These are phyloP conservation scores for Panulirus ornatus DNA, from an alignment of 1,140 invertebrate genomes.

Conservation along the genomic window DNA sequence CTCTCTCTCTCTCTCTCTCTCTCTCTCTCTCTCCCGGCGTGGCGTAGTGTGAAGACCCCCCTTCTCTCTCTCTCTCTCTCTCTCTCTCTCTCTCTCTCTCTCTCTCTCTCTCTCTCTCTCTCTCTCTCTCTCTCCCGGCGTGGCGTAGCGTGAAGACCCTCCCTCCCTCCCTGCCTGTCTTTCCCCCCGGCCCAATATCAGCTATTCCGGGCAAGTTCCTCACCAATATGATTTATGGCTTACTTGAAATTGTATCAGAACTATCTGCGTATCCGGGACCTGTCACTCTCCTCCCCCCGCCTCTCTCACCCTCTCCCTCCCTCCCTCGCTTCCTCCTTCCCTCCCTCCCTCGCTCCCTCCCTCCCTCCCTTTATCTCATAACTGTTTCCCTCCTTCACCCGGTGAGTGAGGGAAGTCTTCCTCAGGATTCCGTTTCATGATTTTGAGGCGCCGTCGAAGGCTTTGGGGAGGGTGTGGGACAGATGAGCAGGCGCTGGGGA, in stretches of 20 bases:
- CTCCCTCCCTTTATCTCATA: not conserved
- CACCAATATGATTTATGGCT: slow-evolving; percentile 26
- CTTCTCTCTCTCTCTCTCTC: not conserved
- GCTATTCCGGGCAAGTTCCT: slow-evolving; percentile 22
- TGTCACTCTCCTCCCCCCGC: slow-evolving; percentile 2
- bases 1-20: not conserved
- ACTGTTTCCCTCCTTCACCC: too few relatives aligned
- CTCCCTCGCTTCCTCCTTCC: not conserved
- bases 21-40: not conserved
- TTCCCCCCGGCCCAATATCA: not conserved
- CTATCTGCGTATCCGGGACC: too few relatives aligned
- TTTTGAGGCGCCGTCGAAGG: too few relatives aligned
- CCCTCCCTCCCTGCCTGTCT: not conserved
- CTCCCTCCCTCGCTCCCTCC: not conserved
- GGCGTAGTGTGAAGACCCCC: not conserved
- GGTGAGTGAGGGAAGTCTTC: too few relatives aligned
- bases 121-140: not conserved
- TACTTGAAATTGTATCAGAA: slow-evolving; percentile 35
- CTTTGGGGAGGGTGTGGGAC: not conserved
- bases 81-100: not conserved
- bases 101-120: not conserved
- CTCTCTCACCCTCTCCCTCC: slow-evolving; percentile 30
- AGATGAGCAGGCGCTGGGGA: not conserved
- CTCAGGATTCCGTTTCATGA: too few relatives aligned
- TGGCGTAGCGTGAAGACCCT: not conserved